phyloP scores from a whole-genome alignment of 2,797 vertebrate genomes.

The Cephalopachus bancanus region DNA sequence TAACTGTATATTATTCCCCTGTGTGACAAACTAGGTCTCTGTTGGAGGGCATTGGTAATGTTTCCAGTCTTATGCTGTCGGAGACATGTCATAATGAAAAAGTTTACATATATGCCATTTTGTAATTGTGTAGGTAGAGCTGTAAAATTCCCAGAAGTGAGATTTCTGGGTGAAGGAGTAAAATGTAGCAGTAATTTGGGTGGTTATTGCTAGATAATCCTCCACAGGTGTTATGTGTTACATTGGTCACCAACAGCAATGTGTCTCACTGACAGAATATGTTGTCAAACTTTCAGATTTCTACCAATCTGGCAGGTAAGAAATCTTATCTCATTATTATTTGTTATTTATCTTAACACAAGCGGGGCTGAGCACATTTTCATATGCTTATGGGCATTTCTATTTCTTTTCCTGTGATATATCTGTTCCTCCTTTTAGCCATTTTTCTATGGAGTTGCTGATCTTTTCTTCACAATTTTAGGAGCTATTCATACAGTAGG shows the following conservation, averaged over 20 bases:
- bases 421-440: background rate
- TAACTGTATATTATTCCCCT: background rate
- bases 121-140: background rate
- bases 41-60: background rate
- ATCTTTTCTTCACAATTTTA: background rate
- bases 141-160: background rate
- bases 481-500: background rate
- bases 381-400: background rate
- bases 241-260: background rate
- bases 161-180: background rate
- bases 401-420: slow-evolving; percentile 12
- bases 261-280: background rate
- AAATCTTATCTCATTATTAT: background rate
- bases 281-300: background rate
- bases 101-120: background rate
- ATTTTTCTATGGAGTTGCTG: background rate
- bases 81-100: background rate
- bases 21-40: background rate
- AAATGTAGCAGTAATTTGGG: slow-evolving; percentile 19
- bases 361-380: background rate
- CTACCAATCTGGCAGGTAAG: background rate
- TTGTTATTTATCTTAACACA: background rate
- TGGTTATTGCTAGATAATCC: background rate
- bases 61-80: background rate
- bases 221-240: background rate